Evolutionary conservation across 1,140 invertebrate genomes (phyloP), one percentile per base, ranked within the genome.

Genomic region (roundworm (Caenorhabditis elegans)): DNA sequence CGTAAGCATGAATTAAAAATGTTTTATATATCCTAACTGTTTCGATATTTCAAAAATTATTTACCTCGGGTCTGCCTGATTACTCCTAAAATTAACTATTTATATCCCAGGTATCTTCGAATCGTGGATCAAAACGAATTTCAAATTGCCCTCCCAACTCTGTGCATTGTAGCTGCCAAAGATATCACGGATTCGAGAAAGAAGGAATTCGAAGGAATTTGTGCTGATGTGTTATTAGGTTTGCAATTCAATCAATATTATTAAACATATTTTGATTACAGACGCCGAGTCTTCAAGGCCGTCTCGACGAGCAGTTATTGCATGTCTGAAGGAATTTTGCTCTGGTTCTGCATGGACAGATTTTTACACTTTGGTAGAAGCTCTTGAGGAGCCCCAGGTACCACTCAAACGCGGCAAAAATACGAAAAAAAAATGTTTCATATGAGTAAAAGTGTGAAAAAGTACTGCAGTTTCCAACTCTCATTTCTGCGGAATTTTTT

Each of bases 331-430:
- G 22, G 34, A 28, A 15, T 39, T 65, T n/a, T 28, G 39, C n/a
- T 36, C 15, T 26, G 55, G 53, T 15, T 34, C 36, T 10, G n/a
- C 17, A 8, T 79, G 78, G 78, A 60, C 5, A 17, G 43, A 47
- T 19, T 79, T 79, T 22, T 79, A 24, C n/a, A 48, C 55, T 1
- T 10, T 79, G 15, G 43, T 79, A 2, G 78, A 79, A 65, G 31
- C 51, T 28, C 43, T 79, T 0, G 78, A 79, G 70, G 78, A 79
- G 22, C 78, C 78, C 1, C 78, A 79, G 78, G 78, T 70, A 2
- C 19, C 28, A 17, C 15, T 15, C n/a, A n/a, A n/a, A n/a, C n/a
- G n/a, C n/a, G n/a, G n/a, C n/a, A n/a, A n/a, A n/a, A n/a, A n/a
- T n/a, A n/a, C n/a, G n/a, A n/a, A n/a, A n/a, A n/a, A n/a, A n/a